These are phyloP conservation scores for Caenorhabditis imperialis DNA, from an alignment of 2,888 invertebrate genomes.

Conservation along the genomic window DNA sequence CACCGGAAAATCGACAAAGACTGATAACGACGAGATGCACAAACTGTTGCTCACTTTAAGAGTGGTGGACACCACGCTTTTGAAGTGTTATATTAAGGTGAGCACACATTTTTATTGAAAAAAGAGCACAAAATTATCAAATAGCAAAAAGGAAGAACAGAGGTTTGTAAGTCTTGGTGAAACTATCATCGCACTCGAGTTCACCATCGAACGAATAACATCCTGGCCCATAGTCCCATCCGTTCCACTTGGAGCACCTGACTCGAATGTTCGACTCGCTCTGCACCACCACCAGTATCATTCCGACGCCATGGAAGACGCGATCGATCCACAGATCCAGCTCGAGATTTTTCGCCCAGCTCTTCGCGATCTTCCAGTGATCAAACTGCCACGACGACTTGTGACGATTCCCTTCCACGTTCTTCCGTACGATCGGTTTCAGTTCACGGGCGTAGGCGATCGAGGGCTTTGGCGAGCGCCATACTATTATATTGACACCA, in stretches of 20 bases:
- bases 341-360: background rate
- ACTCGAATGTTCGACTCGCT: background rate
- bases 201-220: background rate
- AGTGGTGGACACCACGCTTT: conserved; percentile 94
- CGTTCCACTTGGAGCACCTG: background rate
- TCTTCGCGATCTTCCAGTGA: background rate
- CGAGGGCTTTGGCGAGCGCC: background rate
- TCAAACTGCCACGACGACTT: background rate
- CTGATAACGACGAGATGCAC: conserved; percentile 28
- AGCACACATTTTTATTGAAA: background rate
- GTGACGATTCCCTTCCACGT: background rate
- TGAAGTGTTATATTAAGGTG: conserved; percentile 97
- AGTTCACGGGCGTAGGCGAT: background rate
- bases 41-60: conserved; percentile 83
- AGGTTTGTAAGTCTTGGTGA: background rate
- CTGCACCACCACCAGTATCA: background rate
- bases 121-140: background rate
- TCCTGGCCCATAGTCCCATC: background rate
- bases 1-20: conserved; percentile 19
- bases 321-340: background rate
- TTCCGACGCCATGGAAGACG: background rate
- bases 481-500: background rate
- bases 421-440: background rate
- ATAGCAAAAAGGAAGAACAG: background rate
- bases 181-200: background rate